phyloP scores from a whole-genome alignment of 2,888 invertebrate genomes.

The Gandaritis pyraliata region DNA sequence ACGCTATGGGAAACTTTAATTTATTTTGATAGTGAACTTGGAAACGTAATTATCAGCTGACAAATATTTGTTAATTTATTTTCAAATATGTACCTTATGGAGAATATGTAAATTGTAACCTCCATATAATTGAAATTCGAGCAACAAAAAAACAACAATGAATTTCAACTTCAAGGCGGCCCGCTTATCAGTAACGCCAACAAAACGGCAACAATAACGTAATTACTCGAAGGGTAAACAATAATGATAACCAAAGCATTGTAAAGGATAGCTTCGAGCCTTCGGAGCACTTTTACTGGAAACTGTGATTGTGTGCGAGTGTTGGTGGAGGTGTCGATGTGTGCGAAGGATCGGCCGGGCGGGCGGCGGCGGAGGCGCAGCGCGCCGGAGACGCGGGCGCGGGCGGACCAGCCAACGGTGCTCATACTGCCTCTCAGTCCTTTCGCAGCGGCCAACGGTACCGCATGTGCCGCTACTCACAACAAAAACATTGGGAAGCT shows the following conservation, averaged over 20 bases:
- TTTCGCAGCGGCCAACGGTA: constrained; percentile 83
- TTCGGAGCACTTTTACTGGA: constrained; percentile 81
- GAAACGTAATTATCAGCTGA: too few relatives aligned
- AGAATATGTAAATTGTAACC: not conserved
- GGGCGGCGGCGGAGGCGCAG: constrained; percentile 68
- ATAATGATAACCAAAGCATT: constrained; percentile 40
- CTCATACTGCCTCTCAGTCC: constrained; percentile 77
- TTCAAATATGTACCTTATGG: too few relatives aligned
- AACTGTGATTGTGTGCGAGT: constrained; percentile 65
- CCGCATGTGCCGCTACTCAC: constrained; percentile 80
- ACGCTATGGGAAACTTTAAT: too few relatives aligned
- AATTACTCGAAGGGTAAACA: constrained; percentile 47
- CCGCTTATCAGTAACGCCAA: constrained; percentile 28
- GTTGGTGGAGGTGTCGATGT: constrained; percentile 52
- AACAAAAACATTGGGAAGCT: constrained; percentile 76
- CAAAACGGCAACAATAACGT: constrained; percentile 40
- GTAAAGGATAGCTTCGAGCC: constrained; percentile 51
- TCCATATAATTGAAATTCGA: constrained; percentile 17
- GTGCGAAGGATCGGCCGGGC: constrained; percentile 65
- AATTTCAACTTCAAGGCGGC: constrained; percentile 21
- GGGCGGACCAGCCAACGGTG: constrained; percentile 83
- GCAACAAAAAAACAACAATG: constrained; percentile 20
- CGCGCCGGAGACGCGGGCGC: constrained; percentile 70
- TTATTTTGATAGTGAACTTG: too few relatives aligned
- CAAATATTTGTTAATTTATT: too few relatives aligned